Base-by-base conservation (phyloP, 2,888 invertebrate species). In the Pollenia angustigena region DNA sequence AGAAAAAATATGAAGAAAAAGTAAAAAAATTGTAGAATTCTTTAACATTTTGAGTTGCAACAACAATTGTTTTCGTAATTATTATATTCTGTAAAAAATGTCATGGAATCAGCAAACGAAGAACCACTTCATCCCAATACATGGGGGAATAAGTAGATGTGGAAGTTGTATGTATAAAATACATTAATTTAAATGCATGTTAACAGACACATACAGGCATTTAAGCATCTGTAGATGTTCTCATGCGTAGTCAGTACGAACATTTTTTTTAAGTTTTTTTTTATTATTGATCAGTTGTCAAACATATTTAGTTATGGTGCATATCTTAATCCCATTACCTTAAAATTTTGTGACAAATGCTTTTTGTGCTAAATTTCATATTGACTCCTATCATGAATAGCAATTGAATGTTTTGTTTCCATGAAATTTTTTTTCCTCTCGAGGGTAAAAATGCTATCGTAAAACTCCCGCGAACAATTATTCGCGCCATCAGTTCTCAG, bases 51-150 rank as follows among this genome's bases (percentile, higher is more conserved):
- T 62, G 18, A 23, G 14, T 48, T 14, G 12, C 12, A 72, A 32
- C n/a, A 32, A 46, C 52, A 64, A 40, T 71, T 52, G 62, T 72
- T 6, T 32, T 64, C 66, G 56, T 81, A 66, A 56, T 58, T 66
- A 66, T 66, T 74, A 66, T 46, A 40, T 23, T 14, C 4, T 44
- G 66, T 69, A 18, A 42, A 62, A 72, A 72, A 64, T 72, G 56
- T 72, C 42, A 48, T 40, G 18, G 7, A 72, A 81, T 56, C 66
- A 42, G 42, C 9, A 42, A 56, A 32, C 32, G 6, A 32, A 74
- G 6, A 32, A 74, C n/a, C 44, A 12, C 72, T 54, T 40, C 16
- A 46, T n/a, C 32, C 16, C 12, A 14, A 18, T 14, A 60, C 68
- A 42, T 42, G 40, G 52, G 71, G 54, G 54, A 81, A 46, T 46